phyloP scores from a whole-genome alignment of 1,140 invertebrate genomes.

The Drosophila busckii region DNA sequence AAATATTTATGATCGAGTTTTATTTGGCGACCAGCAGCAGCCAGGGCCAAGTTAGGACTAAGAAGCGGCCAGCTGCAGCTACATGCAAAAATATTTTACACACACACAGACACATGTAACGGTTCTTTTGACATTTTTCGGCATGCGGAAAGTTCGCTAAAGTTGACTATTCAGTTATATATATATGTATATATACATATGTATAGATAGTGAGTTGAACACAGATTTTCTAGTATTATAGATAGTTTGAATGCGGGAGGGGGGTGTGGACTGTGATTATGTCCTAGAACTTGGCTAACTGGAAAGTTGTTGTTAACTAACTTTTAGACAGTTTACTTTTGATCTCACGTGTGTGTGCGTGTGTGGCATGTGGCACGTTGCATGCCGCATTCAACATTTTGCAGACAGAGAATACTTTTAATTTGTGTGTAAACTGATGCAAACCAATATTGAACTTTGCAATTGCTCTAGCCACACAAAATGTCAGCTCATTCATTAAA shows the following conservation, averaged over 20 bases:
- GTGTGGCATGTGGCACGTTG: slow-evolving; percentile 1
- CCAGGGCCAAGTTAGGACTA: no score
- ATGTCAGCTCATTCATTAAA: slow-evolving; percentile 71
- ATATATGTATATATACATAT: background rate
- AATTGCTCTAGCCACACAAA: slow-evolving; percentile 47
- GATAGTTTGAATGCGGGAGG: no score
- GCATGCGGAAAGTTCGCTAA: slow-evolving; percentile 41
- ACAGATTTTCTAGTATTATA: no score
- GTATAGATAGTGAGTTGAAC: slow-evolving; percentile 2
- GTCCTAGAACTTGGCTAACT: slow-evolving; percentile 40
- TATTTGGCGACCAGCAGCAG: slow-evolving; percentile 37
- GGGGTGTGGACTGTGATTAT: slow-evolving; percentile 39
- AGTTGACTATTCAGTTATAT: slow-evolving; percentile 43
- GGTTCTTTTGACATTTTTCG: slow-evolving; percentile 55
- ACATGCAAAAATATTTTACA: background rate
- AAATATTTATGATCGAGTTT: slow-evolving; percentile 73
- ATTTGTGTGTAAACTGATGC: slow-evolving; percentile 69
- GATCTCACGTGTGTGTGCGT: slow-evolving; percentile 14
- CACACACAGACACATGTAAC: background rate
- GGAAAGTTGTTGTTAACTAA: slow-evolving; percentile 47
- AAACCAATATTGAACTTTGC: slow-evolving; percentile 69
- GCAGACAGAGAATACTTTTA: slow-evolving; percentile 35
- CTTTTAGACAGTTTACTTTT: slow-evolving; percentile 38
- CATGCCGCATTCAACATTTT: slow-evolving; percentile 30
- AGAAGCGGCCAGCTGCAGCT: background rate